These are phyloP conservation scores for Drosophila phalerata DNA, from an alignment of 2,888 invertebrate genomes.

Conservation along the genomic window DNA sequence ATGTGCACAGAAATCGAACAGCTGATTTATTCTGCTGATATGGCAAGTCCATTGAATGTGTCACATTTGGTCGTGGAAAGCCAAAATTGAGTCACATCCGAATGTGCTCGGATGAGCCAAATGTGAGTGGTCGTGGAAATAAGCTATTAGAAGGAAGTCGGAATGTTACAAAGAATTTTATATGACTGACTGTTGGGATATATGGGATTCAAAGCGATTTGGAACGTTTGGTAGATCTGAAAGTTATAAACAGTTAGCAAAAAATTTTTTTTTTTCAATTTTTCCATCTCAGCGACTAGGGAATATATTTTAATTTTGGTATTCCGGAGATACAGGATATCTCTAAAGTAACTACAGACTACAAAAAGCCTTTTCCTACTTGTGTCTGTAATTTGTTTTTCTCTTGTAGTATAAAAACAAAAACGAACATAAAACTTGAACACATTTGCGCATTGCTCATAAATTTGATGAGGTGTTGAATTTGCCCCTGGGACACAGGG, in stretches of 20 bases:
- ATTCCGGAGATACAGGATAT: background rate
- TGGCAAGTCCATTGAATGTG: too few relatives aligned
- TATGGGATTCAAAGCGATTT: background rate
- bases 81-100: too few relatives aligned
- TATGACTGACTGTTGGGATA: background rate
- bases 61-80: too few relatives aligned
- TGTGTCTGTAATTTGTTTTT: background rate
- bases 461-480: constrained; percentile 64
- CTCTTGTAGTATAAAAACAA: constrained; percentile 1
- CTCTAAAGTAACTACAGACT: too few relatives aligned
- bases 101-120: too few relatives aligned
- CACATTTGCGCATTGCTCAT: constrained; percentile 65
- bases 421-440: constrained; percentile 53
- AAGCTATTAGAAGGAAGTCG: background rate
- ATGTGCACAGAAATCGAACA: too few relatives aligned
- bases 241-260: too few relatives aligned
- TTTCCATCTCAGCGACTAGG: background rate
- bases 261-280: too few relatives aligned
- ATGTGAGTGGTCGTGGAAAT: too few relatives aligned
- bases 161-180: background rate
- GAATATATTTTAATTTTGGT: background rate
- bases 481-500: constrained; percentile 36
- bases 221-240: background rate
- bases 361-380: background rate
- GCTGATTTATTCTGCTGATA: too few relatives aligned